Evolutionary conservation across 2,113 vertebrate species (phyloP).

Genomic region (Meleagris gallopavo): DNA sequence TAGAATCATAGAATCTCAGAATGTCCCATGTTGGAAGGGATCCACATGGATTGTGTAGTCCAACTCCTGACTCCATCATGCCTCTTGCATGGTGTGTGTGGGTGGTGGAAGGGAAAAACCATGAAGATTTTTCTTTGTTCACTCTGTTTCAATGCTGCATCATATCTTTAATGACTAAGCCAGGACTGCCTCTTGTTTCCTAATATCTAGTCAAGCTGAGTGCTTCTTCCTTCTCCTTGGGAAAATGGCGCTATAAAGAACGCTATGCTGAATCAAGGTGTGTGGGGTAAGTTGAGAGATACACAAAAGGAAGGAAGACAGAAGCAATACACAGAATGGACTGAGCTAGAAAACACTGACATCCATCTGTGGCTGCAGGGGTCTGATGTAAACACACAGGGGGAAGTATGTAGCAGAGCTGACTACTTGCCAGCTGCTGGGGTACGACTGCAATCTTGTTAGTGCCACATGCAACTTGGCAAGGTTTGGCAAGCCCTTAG

Average conservation of each 20-base stretch:
- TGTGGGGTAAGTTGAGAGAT: neutral
- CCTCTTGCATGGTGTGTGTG: accelerated
- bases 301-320: neutral
- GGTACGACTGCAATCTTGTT: neutral
- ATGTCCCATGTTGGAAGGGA: neutral
- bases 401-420: too few relatives aligned
- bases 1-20: neutral
- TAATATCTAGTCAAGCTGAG: neutral
- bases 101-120: neutral
- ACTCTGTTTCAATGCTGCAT: neutral
- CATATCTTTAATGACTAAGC: neutral
- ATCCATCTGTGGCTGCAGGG: neutral
- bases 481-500: neutral
- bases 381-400: neutral
- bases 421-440: neutral
- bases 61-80: neutral
- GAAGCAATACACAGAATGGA: neutral
- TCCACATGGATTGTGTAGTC: neutral
- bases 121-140: neutral
- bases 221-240: too few relatives aligned
- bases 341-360: neutral
- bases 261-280: too few relatives aligned
- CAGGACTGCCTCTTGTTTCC: neutral
- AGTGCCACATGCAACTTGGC: neutral
- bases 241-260: neutral